These are phyloP conservation scores for Drosophila sproati DNA, from an alignment of 1,140 invertebrate species.

Conservation along the genomic window DNA sequence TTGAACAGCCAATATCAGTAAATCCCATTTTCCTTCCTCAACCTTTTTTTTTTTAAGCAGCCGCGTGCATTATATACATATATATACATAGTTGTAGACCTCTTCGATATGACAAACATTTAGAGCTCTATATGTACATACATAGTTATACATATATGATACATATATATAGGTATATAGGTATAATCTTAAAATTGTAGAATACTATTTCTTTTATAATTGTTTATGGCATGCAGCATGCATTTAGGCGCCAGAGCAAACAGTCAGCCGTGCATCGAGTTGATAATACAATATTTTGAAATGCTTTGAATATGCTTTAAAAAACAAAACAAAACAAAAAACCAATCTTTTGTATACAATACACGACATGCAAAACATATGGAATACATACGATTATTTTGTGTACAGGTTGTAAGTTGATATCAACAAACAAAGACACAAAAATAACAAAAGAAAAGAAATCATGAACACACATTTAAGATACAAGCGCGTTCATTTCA, in stretches of 20 bases:
- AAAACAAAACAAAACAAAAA: conserved; percentile 36
- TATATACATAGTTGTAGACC: conserved; percentile 42
- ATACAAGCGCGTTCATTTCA: conserved; percentile 21
- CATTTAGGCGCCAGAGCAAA: conserved; percentile 64
- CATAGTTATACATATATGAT: conserved; percentile 38
- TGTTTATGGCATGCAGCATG: conserved; percentile 61
- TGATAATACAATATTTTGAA: conserved; percentile 53
- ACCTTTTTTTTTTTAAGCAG: conserved; percentile 38
- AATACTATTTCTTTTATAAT: conserved; percentile 28
- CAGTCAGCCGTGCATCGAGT: conserved; percentile 38
- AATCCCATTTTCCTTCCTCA: conserved; percentile 11
- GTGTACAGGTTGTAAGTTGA: conserved; percentile 42
- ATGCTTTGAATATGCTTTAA: conserved; percentile 84
- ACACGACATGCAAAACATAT: conserved; percentile 39
- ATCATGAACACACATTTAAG: conserved; percentile 1
- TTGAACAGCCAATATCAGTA: conserved; percentile 28
- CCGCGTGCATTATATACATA: conserved; percentile 35
- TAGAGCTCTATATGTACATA: conserved; percentile 69
- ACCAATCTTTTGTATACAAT: conserved; percentile 54
- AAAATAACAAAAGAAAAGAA: background rate
- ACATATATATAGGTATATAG: conserved; percentile 56
- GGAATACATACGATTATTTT: conserved; percentile 51
- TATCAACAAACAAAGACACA: conserved; percentile 32
- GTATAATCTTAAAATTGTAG: conserved; percentile 16
- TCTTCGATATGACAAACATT: conserved; percentile 61